These are phyloP conservation scores for Acrocyrtus sp. DNA, from an alignment of 2,888 invertebrate genomes.

Conservation along the genomic window DNA sequence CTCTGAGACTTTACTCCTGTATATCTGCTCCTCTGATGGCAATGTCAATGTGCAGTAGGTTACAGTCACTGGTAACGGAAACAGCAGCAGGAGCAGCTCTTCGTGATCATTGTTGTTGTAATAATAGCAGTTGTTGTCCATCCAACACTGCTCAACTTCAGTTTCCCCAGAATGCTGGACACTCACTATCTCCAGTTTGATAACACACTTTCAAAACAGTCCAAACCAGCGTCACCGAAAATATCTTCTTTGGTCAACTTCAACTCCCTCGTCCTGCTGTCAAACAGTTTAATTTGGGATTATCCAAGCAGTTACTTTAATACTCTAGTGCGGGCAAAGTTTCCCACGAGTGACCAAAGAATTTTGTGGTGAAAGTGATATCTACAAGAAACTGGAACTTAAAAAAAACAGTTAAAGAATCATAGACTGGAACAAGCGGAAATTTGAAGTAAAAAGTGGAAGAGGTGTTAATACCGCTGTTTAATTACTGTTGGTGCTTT, in stretches of 20 bases:
- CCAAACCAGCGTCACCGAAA: no score
- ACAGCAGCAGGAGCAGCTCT: conserved; percentile 45
- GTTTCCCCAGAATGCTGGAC: conserved; percentile 44
- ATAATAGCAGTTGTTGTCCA: conserved; percentile 14
- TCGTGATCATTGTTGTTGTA: conserved; percentile 22
- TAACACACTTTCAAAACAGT: no score
- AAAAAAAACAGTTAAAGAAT: not conserved
- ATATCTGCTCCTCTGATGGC: conserved; percentile 39
- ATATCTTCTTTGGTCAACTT: no score
- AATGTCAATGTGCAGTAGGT: conserved; percentile 57
- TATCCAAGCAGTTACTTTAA: no score
- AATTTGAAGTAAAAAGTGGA: not conserved
- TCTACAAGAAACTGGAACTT: not conserved
- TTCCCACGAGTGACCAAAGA: no score
- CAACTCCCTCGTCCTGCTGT: no score
- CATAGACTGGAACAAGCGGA: no score
- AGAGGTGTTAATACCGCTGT: conserved; percentile 7
- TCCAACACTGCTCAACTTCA: conserved; percentile 30
- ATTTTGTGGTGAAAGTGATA: conserved; percentile 33
- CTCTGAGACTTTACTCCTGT: no score
- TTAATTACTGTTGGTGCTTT: conserved; percentile 37
- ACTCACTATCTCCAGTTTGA: no score
- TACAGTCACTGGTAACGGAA: conserved; percentile 56
- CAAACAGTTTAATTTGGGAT: no score
- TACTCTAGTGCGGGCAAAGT: no score